A percentile compares a stretch with the other conserved stretches of the same genome.
phyloP scores from a whole-genome alignment of 2,888 invertebrate species.

The Pegoplata infirma region DNA sequence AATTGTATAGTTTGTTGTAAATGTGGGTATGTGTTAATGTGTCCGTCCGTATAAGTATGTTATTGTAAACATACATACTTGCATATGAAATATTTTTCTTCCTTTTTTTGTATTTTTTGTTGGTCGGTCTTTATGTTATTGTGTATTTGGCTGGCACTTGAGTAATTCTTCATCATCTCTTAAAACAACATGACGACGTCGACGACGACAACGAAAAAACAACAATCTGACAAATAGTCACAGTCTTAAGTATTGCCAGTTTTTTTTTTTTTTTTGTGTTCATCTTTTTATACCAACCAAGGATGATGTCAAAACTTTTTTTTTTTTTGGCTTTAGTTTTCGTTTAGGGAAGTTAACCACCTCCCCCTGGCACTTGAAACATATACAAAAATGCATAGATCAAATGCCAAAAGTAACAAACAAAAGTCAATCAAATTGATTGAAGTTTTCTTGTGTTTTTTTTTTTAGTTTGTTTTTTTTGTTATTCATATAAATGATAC shows the following conservation, averaged over 20 bases:
- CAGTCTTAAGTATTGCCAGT: slow-evolving; percentile 57
- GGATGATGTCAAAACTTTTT: slow-evolving; percentile 50
- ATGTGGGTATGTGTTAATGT: too few species aligned
- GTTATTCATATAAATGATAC: not conserved
- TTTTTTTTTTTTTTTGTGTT: slow-evolving; percentile 30
- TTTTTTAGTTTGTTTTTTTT: too few species aligned
- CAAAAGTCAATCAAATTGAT: slow-evolving; percentile 51
- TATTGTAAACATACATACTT: not conserved
- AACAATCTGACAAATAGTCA: slow-evolving; percentile 49
- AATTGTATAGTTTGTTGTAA: slow-evolving; percentile 35
- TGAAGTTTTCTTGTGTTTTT: slow-evolving; percentile 43
- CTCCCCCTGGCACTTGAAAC: not conserved
- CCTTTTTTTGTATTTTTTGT: not conserved
- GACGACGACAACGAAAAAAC: slow-evolving; percentile 35
- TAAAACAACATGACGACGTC: slow-evolving; percentile 43
- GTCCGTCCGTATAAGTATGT: slow-evolving; percentile 7
- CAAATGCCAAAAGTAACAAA: slow-evolving; percentile 42
- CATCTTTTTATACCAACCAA: slow-evolving; percentile 43
- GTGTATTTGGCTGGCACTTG: slow-evolving; percentile 60
- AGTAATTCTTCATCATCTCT: slow-evolving; percentile 62
- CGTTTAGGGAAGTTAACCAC: slow-evolving; percentile 51
- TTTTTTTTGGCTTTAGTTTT: slow-evolving; percentile 41
- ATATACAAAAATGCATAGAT: not conserved
- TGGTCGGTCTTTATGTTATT: slow-evolving; percentile 41
- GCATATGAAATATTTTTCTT: not conserved